A percentile compares a stretch with the other conserved stretches of the same genome.
These are phyloP conservation scores for Accipiter cooperii DNA, from an alignment of 2,113 vertebrate genomes.

Conservation along the genomic window DNA sequence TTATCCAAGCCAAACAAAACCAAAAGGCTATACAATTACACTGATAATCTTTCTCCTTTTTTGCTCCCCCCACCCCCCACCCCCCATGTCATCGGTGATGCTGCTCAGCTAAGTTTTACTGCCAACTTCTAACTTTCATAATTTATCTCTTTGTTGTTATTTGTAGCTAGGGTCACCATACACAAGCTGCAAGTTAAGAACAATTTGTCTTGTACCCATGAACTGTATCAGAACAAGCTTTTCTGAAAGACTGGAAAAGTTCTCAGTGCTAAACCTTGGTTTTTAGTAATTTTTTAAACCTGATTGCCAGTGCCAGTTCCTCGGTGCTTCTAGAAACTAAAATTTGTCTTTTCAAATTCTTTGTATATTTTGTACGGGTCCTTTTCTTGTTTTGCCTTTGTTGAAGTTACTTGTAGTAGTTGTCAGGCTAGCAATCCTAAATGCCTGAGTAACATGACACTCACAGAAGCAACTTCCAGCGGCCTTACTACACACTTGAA, in stretches of 20 bases:
- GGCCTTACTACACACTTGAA: neutral
- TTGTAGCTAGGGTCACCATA: neutral
- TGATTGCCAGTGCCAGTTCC: neutral
- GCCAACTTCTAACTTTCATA: neutral
- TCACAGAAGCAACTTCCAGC: neutral
- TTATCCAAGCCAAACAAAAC: neutral
- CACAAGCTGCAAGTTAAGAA: neutral
- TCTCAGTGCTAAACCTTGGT: fast-evolving
- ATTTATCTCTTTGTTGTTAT: neutral
- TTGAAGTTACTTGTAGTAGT: neutral
- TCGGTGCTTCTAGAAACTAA: neutral
- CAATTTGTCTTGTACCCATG: neutral
- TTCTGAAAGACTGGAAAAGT: neutral
- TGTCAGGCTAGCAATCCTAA: neutral
- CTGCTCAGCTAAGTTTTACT: neutral
- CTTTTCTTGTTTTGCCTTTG: neutral
- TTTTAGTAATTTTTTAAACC: neutral
- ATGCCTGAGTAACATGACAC: neutral
- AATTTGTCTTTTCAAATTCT: neutral
- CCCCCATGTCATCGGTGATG: neutral
- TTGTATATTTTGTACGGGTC: neutral
- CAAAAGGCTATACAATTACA: neutral
- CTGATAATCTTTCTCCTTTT: neutral
- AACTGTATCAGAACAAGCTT: neutral
- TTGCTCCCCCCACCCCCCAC: neutral